phyloP scores from a whole-genome alignment of 2,888 invertebrate genomes.

The Cosmia pyralina region DNA sequence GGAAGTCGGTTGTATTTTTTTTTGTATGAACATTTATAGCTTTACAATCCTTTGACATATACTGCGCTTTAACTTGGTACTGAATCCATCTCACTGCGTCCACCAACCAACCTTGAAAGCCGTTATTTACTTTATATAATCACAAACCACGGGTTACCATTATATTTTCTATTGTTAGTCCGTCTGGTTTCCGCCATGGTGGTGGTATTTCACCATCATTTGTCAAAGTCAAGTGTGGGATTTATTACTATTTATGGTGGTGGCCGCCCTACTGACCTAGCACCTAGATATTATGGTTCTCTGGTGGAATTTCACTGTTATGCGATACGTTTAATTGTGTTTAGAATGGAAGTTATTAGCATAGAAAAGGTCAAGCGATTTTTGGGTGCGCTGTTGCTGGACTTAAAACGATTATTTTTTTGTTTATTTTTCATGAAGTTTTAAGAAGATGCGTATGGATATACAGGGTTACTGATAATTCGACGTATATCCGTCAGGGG shows the following conservation, averaged over 20 bases:
- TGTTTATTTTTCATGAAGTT: neutral
- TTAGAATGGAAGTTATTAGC: neutral
- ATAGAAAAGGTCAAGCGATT: neutral
- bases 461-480: too few species aligned
- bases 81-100: neutral
- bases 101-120: neutral
- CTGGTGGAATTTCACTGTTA: conserved; percentile 33
- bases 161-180: conserved; percentile 56
- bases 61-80: neutral
- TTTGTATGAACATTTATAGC: too few species aligned
- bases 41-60: too few species aligned
- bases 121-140: conserved; percentile 1
- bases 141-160: conserved; percentile 9
- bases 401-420: neutral
- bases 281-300: conserved; percentile 54
- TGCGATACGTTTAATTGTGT: conserved; percentile 23
- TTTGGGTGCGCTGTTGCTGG: neutral
- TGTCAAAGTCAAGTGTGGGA: conserved; percentile 80
- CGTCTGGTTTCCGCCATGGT: conserved; percentile 33
- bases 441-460: too few species aligned
- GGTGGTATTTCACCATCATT: conserved; percentile 74
- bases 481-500: too few species aligned
- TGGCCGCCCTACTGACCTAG: conserved; percentile 76
- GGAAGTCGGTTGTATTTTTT: too few species aligned
- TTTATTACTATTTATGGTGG: conserved; percentile 80